Evolutionary conservation across 1,140 invertebrate species (phyloP), one percentile per base, ranked within the genome.

Genomic region (Tyrophagus putrescentiae): DNA sequence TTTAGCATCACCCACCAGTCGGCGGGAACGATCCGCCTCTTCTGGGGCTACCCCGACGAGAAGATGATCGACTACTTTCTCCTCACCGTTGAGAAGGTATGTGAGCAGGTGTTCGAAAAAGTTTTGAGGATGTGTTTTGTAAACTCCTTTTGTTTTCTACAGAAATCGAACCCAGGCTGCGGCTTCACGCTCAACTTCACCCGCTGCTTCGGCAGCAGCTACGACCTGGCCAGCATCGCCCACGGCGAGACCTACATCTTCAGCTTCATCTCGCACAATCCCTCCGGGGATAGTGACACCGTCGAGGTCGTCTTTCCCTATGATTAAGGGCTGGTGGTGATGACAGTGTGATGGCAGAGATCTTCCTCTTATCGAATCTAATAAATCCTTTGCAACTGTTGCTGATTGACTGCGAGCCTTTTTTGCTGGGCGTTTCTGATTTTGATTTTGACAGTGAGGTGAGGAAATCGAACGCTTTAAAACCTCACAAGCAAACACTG

Each of bases 111-210:
- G 9, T 50, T 50, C 28, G 9, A 9, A 11, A 11, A 9, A 21
- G 9, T 11, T 21, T 21, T 11, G 28, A 50, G 45, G 18, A 50
- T 50, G n/a, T 13, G 13, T 39, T 39, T 13, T 13, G 13, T 13
- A 50, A 50, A 18, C 28, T 21, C 21, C 21, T 11, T 9, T 11
- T 11, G 21, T 11, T 50, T 50, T 9, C n/a, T n/a, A 50, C 21
- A 50, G 45, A 21, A 50, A 54, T 54, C 52, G 36, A 33, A 28
- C 7, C 52, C 28, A 9, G 52, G 52, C 9, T 54, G 52, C 36
- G 52, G 52, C 9, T 54, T 32, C 23, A 27, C 52, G 36, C 6
- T 54, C 28, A 54, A 54, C 21, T 31, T 54, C 7, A 54, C 52
- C 6, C 6, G 52, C 7, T 54, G 52, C 23, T 54, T 41, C 36